These are phyloP conservation scores for Babyrousa celebensis DNA, from an alignment of 2,797 vertebrate species.

Conservation along the genomic window DNA sequence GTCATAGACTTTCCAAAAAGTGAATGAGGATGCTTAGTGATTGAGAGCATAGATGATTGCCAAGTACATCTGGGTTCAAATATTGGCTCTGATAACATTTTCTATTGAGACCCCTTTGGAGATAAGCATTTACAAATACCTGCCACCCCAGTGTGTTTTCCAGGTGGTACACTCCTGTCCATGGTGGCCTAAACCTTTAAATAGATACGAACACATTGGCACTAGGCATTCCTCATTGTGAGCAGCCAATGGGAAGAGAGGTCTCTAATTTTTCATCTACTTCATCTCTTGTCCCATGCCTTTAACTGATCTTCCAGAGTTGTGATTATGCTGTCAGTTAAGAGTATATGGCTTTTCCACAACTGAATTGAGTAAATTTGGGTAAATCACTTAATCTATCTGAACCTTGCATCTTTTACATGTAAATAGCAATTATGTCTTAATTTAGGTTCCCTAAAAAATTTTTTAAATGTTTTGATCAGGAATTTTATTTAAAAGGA, in stretches of 20 bases:
- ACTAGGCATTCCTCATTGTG: background rate
- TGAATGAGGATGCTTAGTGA: background rate
- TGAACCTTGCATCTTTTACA: background rate
- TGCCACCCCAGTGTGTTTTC: too few relatives aligned
- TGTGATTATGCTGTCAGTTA: background rate
- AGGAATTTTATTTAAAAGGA: background rate
- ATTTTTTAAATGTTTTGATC: background rate
- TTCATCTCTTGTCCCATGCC: background rate
- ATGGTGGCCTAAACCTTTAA: fast-evolving
- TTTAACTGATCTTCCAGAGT: background rate
- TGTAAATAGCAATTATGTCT: background rate
- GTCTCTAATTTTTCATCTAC: fast-evolving
- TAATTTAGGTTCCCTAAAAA: background rate
- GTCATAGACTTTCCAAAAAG: background rate
- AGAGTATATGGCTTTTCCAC: background rate
- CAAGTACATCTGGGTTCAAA: background rate
- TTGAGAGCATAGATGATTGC: background rate
- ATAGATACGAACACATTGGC: background rate
- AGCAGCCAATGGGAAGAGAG: background rate
- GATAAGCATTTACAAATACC: background rate
- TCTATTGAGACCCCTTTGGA: background rate
- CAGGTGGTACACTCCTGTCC: background rate
- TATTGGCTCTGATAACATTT: background rate
- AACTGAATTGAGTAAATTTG: background rate
- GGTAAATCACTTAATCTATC: background rate